Conservation (phyloP, 2,888 invertebrate genomes). For the Corbicula japonica region DNA sequence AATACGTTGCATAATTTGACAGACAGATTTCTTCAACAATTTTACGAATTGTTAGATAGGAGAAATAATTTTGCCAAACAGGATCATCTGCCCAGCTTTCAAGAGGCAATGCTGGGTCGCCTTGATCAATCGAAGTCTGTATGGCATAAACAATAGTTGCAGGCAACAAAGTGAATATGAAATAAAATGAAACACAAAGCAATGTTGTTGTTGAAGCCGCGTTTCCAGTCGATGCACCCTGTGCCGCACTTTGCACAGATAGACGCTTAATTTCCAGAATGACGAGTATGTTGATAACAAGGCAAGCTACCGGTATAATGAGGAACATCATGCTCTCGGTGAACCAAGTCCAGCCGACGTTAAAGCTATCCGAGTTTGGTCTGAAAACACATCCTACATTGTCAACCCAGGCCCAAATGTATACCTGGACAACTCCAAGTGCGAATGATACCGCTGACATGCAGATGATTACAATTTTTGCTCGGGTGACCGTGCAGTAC, state of each 20-base stretch:
- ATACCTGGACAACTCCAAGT: conserved; percentile 80
- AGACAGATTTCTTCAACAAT: conserved; percentile 84
- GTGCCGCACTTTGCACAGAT: conserved; percentile 75
- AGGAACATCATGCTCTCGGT: conserved; percentile 83
- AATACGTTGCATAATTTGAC: conserved; percentile 85
- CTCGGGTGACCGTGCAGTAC: conserved; percentile 83
- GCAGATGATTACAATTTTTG: conserved; percentile 77
- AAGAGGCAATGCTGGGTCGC: conserved; percentile 65
- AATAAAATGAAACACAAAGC: conserved; percentile 86
- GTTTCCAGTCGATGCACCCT: conserved; percentile 63
- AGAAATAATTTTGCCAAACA: conserved; percentile 81
- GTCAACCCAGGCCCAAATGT: conserved; percentile 82
- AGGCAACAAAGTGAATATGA: conserved; percentile 85
- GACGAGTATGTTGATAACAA: conserved; percentile 84
- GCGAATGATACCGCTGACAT: conserved; percentile 71
- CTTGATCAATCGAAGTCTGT: conserved; percentile 73
- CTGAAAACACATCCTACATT: conserved; percentile 76
- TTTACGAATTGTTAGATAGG: conserved; percentile 79
- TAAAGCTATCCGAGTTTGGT: conserved; percentile 67
- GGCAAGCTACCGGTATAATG: conserved; percentile 81
- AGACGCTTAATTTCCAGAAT: conserved; percentile 83
- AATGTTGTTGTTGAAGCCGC: conserved; percentile 85
- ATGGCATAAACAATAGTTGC: conserved; percentile 85
- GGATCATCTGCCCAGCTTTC: conserved; percentile 74
- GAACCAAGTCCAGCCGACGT: conserved; percentile 83